Evolutionary conservation across 1,140 invertebrate genomes (phyloP).

Genomic region (Lordiphosa mommai): DNA sequence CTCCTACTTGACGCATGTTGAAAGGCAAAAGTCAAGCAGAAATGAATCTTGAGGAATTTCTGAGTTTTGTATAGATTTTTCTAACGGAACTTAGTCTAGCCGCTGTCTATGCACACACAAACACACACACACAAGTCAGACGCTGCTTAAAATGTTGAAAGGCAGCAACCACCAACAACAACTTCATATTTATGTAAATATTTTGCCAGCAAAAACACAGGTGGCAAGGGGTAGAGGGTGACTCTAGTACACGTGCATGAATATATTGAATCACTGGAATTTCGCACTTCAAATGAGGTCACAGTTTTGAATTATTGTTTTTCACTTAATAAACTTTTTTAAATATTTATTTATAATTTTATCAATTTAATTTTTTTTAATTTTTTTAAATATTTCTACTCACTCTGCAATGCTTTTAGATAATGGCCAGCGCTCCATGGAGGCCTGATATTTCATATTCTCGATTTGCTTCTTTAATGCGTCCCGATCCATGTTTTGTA

Average conservation of each 20-base stretch:
- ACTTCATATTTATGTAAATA: slow-evolving; percentile 64
- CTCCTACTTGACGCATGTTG: neutral
- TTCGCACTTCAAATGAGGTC: slow-evolving; percentile 27
- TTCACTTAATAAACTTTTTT: too few relatives aligned
- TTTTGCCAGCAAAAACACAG: slow-evolving; percentile 44
- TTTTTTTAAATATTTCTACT: slow-evolving; percentile 81
- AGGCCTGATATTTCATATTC: slow-evolving; percentile 97
- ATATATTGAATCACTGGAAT: slow-evolving; percentile 41
- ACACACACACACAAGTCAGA: slow-evolving; percentile 14
- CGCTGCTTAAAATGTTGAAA: slow-evolving; percentile 22
- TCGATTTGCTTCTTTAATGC: slow-evolving; percentile 97
- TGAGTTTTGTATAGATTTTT: slow-evolving; percentile 23
- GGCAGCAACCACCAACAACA: slow-evolving; percentile 22
- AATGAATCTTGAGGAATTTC: slow-evolving; percentile 14
- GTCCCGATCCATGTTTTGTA: slow-evolving; percentile 97
- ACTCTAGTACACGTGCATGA: slow-evolving; percentile 41
- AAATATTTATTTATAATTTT: neutral
- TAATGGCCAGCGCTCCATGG: slow-evolving; percentile 96
- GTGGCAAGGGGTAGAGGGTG: slow-evolving; percentile 4
- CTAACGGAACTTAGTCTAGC: slow-evolving; percentile 43
- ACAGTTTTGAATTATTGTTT: neutral
- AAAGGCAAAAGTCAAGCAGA: neutral
- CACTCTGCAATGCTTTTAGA: slow-evolving; percentile 96
- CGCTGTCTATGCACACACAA: slow-evolving; percentile 44
- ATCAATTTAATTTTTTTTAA: neutral